Conservation (phyloP, 1,140 invertebrate genomes). For the Conopomorpha cramerella region DNA sequence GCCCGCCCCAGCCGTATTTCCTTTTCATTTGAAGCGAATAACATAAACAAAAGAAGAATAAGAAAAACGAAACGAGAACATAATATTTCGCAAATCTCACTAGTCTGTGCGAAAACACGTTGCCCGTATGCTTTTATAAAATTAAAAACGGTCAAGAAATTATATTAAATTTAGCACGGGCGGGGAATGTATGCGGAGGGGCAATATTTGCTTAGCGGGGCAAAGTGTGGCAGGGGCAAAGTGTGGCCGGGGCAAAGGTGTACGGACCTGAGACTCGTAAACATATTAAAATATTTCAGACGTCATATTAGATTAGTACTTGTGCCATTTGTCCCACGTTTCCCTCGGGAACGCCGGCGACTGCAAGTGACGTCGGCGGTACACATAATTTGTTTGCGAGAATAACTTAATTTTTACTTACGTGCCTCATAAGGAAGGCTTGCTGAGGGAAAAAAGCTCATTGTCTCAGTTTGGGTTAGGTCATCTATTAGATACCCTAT, state of each 20-base stretch:
- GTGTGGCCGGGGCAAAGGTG: constrained; percentile 8
- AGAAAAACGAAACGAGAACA: too few species aligned
- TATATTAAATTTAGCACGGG: constrained; percentile 52
- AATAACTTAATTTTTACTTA: too few species aligned
- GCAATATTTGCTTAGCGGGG: constrained; percentile 52
- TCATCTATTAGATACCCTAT: too few species aligned
- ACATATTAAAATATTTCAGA: constrained; percentile 56
- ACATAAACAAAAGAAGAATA: neutral
- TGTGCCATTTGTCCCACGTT: constrained; percentile 35
- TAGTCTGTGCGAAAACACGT: too few species aligned
- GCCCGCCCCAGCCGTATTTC: too few species aligned
- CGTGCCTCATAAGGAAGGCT: too few species aligned
- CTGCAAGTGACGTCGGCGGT: too few species aligned
- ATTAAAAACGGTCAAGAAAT: constrained; percentile 52
- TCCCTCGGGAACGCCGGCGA: constrained; percentile 26
- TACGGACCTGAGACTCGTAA: constrained; percentile 25
- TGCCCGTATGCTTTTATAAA: constrained; percentile 43
- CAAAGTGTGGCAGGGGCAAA: constrained; percentile 18
- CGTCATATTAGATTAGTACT: constrained; percentile 48
- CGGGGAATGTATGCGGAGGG: constrained; percentile 23
- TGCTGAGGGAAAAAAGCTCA: too few species aligned
- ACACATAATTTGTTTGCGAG: too few species aligned
- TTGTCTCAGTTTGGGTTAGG: too few species aligned
- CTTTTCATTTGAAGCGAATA: too few species aligned
- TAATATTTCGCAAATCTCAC: too few species aligned